phyloP scores from a whole-genome alignment of 2,113 vertebrate genomes.

The Thryonomys swinderianus region DNA sequence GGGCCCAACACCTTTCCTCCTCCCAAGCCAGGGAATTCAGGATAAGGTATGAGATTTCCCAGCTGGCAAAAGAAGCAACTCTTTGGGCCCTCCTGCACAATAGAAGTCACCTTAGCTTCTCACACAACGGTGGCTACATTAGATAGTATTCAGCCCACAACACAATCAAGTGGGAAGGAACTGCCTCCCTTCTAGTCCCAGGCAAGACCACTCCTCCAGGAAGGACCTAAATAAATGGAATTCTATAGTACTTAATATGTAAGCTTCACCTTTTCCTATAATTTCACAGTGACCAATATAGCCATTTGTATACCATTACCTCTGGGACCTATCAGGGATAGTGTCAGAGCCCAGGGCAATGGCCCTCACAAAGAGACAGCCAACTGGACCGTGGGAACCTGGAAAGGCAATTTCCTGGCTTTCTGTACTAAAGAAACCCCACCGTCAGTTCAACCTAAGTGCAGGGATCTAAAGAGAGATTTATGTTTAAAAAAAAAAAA shows the following conservation, averaged over 20 bases:
- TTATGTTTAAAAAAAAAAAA: slow-evolving; percentile 65
- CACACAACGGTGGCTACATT: slow-evolving; percentile 65
- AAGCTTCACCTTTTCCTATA: slow-evolving; percentile 82
- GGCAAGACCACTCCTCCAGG: slow-evolving; percentile 80
- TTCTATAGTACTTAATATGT: slow-evolving; percentile 80
- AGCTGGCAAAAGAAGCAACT: slow-evolving; percentile 68
- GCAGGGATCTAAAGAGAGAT: slow-evolving; percentile 63
- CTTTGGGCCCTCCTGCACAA: slow-evolving; percentile 75
- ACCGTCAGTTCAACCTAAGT: slow-evolving; percentile 72
- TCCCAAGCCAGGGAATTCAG: slow-evolving; percentile 73
- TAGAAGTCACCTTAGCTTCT: slow-evolving; percentile 71
- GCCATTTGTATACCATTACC: slow-evolving; percentile 78
- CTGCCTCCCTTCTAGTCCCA: slow-evolving; percentile 64
- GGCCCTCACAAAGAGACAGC: slow-evolving; percentile 74
- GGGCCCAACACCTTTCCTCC: not conserved
- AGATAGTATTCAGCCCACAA: slow-evolving; percentile 71
- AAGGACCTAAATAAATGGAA: slow-evolving; percentile 78
- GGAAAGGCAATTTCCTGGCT: slow-evolving; percentile 79
- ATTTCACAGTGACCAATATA: slow-evolving; percentile 78
- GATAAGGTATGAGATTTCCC: slow-evolving; percentile 77
- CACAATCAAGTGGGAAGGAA: slow-evolving; percentile 83
- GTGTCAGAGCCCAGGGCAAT: slow-evolving; percentile 63
- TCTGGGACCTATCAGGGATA: slow-evolving; percentile 72
- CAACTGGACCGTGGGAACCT: slow-evolving; percentile 78
- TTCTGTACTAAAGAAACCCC: slow-evolving; percentile 76